Conservation (phyloP, 2,797 vertebrate genomes). For the Sorex maritimensis region DNA sequence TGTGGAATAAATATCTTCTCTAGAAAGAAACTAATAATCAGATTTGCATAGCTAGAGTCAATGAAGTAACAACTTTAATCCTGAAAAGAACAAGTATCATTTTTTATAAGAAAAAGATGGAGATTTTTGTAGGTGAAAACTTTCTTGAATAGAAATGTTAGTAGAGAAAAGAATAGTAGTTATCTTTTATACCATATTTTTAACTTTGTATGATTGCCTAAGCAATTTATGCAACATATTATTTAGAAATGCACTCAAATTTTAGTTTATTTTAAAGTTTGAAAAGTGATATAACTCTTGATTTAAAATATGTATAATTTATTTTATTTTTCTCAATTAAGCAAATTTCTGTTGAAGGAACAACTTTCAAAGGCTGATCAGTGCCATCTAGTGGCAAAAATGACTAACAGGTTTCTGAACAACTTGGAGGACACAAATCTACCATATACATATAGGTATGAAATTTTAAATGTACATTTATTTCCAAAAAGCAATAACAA, state of each 20-base stretch:
- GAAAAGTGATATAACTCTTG: conserved; percentile 37
- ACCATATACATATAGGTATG: background rate
- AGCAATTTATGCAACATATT: background rate
- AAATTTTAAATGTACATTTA: conserved; percentile 24
- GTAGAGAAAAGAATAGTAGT: conserved; percentile 2
- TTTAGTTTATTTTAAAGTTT: conserved; percentile 29
- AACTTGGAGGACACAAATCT: background rate
- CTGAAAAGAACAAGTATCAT: background rate
- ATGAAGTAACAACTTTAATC: conserved; percentile 16
- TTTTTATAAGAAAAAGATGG: background rate
- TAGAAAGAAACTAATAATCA: background rate
- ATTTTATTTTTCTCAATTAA: background rate
- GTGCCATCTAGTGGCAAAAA: conserved; percentile 82
- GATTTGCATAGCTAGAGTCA: background rate
- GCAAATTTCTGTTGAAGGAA: background rate
- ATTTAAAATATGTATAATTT: conserved; percentile 7
- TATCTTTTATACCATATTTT: background rate
- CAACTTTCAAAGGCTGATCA: conserved; percentile 69
- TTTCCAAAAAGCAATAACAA: background rate
- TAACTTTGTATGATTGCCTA: background rate
- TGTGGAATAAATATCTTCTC: background rate
- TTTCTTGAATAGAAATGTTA: background rate
- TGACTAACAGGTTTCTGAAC: background rate
- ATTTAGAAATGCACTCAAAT: conserved; percentile 41
- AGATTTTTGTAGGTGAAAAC: background rate